Base-by-base conservation (phyloP, 2,888 invertebrate genomes). In the Parascotia fuliginaria region DNA sequence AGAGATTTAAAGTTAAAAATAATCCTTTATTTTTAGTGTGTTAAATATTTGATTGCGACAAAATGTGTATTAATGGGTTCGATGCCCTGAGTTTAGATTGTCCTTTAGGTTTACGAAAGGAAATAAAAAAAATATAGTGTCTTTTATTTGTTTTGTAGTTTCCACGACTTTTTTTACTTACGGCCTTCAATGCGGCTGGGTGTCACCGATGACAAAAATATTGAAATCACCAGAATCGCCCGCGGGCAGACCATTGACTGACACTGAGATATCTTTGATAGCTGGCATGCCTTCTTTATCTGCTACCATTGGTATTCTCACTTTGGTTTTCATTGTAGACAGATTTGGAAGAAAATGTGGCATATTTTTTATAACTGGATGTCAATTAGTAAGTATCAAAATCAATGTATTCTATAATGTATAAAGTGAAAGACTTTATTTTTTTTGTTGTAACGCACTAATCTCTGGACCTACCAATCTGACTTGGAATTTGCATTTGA, bases 131-230 rank as follows among this genome's bases (percentile, higher is more conserved):
- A 19, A 19, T 19, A 19, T 5, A 19, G 2, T 19, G 19, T 19
- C 2, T 19, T 19, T 2, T 19, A 5, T 2, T 5, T 19, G 2
- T 19, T 19, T 62, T 77, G 9, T 73, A 93, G 92, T 79, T 2
- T 88, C 87, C 54, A 45, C 87, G 29, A 66, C 86, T 9, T 61
- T 85, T 5, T 72, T 92, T n/a, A 83, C 81, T 19, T 81, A 88
- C 42, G 92, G 92, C 0, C 75, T 85, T 1, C 85, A 85, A 55
- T 70, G 80, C 1, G 92, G 91, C 1, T 93, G 92, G 89, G 73
- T 89, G 0, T 90, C 93, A 0, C 88, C 92, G 0, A 82, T 86
- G 53, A 63, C 85, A 12, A 79, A 81, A 3, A 53, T 85, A 11
- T 68, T 93, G 28, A 75, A 85, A 51, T 85, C 89, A 0, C 56